A percentile compares a stretch with the other conserved stretches of the same genome.
Conservation (phyloP, 2,797 vertebrate species). For the Pseudochirops corinnae region DNA sequence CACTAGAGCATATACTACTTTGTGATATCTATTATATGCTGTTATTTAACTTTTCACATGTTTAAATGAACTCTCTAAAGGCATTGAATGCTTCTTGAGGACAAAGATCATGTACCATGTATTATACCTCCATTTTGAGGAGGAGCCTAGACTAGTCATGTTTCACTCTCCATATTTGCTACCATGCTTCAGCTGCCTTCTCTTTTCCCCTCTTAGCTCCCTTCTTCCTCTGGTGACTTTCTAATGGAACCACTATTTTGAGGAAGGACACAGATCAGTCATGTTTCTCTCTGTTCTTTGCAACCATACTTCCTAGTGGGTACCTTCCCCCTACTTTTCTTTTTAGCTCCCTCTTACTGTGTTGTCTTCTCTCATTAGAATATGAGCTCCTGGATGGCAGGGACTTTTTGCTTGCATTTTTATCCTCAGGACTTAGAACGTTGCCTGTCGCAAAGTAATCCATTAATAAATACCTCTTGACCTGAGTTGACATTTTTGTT, state of each 20-base stretch:
- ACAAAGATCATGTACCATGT: background rate
- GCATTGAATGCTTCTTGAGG: background rate
- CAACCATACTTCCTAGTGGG: background rate
- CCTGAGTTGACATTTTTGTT: background rate
- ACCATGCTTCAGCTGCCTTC: background rate
- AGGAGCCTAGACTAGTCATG: background rate
- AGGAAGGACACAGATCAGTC: background rate
- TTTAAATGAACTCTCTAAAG: background rate
- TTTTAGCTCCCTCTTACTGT: background rate
- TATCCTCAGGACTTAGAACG: no score
- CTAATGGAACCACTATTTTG: background rate
- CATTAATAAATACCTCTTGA: background rate
- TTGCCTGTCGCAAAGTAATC: background rate
- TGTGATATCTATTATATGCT: background rate
- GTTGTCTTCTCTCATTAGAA: background rate
- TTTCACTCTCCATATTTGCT: background rate
- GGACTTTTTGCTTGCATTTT: background rate
- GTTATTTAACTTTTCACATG: background rate
- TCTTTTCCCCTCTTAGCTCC: background rate
- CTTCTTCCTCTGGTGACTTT: background rate
- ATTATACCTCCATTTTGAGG: background rate
- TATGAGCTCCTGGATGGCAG: background rate
- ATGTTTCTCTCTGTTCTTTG: background rate
- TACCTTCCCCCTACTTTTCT: background rate
- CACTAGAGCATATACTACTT: background rate